Base-by-base conservation (phyloP, 64 coral and sea anemone species). In the Dendrophyllia cribrosa region DNA sequence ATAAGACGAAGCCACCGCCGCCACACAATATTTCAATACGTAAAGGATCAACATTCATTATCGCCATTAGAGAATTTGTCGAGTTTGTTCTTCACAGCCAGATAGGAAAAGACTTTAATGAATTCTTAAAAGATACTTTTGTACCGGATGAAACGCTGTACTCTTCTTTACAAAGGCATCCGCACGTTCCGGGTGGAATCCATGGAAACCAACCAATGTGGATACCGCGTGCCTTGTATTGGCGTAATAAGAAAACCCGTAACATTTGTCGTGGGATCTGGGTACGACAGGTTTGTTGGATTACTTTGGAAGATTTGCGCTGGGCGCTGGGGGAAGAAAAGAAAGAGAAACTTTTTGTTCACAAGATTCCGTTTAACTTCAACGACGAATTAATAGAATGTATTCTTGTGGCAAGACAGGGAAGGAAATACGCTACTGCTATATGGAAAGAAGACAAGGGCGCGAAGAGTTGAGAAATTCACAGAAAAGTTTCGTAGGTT, bases 91-190 rank as follows among this genome's bases (percentile, higher is more conserved):
- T 72, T n/a, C 16, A 72, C 45, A 70, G 64, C 49, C 17, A 73
- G 46, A 72, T 72, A 24, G 85, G 45, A 24, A 72, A 87, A 68
- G 66, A 68, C 11, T 87, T 87, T 53, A 72, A 3, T 72, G 24
- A 87, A 70, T 87, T 68, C 14, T 17, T 68, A 3, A 87, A 72
- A 7, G 85, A 87, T 59, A 21, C 85, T 50, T 11, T 4, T 21
- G 7, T 87, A 20, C 85, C 85, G 7, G 85, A 87, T 87, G 85
- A 87, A 70, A 87, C 66, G 17, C 5, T 87, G 3, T 87, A 70
- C 20, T 58, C 85, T 10, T 87, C 85, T 17, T 70, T 87, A 72
- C 85, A 87, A 48, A 34, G 64, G 17, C 85, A 87, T 34, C 85
- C 85, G 15, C 44, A 13, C 10, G 85, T 59, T 51, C 85, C 85